Conservation (phyloP, 2,113 vertebrate species). For the Chiloscyllium plagiosum region DNA sequence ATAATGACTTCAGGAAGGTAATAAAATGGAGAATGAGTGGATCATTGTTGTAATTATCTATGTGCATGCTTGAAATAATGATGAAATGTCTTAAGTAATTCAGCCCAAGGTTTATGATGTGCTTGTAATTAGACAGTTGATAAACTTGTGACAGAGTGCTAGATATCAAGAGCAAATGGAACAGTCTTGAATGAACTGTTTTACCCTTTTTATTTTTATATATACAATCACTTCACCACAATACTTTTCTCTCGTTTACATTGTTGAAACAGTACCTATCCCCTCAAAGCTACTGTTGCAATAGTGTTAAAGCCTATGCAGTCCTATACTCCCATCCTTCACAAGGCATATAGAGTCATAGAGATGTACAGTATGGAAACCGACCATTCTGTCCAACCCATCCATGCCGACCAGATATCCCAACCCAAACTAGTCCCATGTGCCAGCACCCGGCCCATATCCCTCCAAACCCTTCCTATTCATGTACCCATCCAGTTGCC, state of each 20-base stretch:
- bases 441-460: no score
- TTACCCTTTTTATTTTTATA: not conserved
- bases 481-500: no score
- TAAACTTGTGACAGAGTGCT: not conserved
- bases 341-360: not conserved
- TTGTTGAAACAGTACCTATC: not conserved
- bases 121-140: not conserved
- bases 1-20: slow-evolving; percentile 46
- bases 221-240: not conserved
- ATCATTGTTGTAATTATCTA: not conserved
- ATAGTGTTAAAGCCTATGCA: not conserved
- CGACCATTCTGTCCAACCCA: no score
- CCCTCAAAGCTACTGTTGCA: not conserved
- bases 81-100: not conserved
- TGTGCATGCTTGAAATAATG: not conserved
- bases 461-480: no score
- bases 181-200: not conserved
- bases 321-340: not conserved
- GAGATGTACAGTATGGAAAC: no score
- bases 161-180: not conserved
- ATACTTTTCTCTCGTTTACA: not conserved
- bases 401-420: no score
- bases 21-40: not conserved
- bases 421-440: no score
- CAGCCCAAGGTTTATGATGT: not conserved